Evolutionary conservation across 2,113 vertebrate species (phyloP), one percentile per base, ranked within the genome.

Genomic region (Seriola aureovittata): DNA sequence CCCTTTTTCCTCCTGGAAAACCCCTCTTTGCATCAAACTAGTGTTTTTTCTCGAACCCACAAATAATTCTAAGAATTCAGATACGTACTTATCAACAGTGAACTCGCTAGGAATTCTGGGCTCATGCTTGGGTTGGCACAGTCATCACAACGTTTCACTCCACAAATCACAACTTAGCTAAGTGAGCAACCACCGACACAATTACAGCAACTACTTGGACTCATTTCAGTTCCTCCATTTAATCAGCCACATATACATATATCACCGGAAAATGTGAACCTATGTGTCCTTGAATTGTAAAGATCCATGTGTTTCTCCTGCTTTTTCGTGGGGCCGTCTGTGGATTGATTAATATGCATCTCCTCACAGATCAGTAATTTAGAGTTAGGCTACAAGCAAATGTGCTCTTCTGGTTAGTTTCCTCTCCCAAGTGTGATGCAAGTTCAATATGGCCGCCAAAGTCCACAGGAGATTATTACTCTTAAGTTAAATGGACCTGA

Each of bases 391-490:
- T 59, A 59, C 38, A 76, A 64, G 71, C 79, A 79, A 81, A 82
- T 80, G 80, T 69, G 57, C 73, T 81, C 63, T 21, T 83, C 78
- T 66, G 70, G 52, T 88, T 81, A 69, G 52, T 72, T 83, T 85
- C 60, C 71, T 52, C 80, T 88, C 86, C 75, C 74, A 42, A 81
- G 78, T 60, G 72, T 89, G 83, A 87, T 85, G 71, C 87, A 75
- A 90, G 63, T 85, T 84, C 75, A 87, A 71, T 12, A 59, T 89
- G 82, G 82, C 71, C 42, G 62, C 87, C 86, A 85, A 89, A 82
- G 66, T 81, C 80, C 63, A 89, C 86, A 80, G 76, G 63, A 86
- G 81, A 88, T 87, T 86, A 91, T 88, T 88, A 87, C 84, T 88
- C 87, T 80, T 68, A 76, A 71, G 71, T 85, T 88, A 88, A 91